Evolutionary conservation across 2,797 vertebrate genomes (phyloP), one percentile per base, ranked within the genome.

Genomic region (Alectoris magna): DNA sequence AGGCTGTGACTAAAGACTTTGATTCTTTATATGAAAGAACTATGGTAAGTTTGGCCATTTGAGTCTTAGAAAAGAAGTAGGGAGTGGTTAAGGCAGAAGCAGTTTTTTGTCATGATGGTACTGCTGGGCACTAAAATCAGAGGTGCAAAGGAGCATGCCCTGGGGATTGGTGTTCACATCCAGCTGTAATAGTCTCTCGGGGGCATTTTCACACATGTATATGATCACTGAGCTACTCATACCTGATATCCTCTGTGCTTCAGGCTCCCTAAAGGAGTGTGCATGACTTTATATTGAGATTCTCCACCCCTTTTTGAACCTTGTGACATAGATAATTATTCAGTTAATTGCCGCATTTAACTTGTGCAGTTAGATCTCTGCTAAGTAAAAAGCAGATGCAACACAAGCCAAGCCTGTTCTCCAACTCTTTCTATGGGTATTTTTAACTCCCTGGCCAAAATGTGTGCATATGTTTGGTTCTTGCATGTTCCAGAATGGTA

Each of bases 91-190:
- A 27, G 91, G 81, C 71, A 82, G 84, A 92, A 77, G 53, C 46
- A 48, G 74, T 92, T 53, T 91, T 74, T 55, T 38, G 11, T 87
- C 59, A 18, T 70, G 43, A 5, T 36, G 14, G 80, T 83, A 69
- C 84, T 80, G 68, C 90, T 87, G 85, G 89, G 69, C 74, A 77
- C 48, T 93, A 81, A 89, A 88, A 2, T 92, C 75, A 70, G 70
- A 87, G 73, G 92, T 89, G 92, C 87, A 93, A 91, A 84, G 77
- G 82, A 81, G 67, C 71, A 75, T 62, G 78, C 73, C 68, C 83
- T 84, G 90, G 82, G 13, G 80, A 34, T 88, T 92, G 90, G 79
- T 92, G 78, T 81, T 43, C 62, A 58, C 88, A 92, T 73, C 89
- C 89, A 92, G 85, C 68, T 95, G 80, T 74, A 78, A 74, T 74